Conservation (phyloP, 2,113 vertebrate genomes). For the Glaucidium brasilianum region DNA sequence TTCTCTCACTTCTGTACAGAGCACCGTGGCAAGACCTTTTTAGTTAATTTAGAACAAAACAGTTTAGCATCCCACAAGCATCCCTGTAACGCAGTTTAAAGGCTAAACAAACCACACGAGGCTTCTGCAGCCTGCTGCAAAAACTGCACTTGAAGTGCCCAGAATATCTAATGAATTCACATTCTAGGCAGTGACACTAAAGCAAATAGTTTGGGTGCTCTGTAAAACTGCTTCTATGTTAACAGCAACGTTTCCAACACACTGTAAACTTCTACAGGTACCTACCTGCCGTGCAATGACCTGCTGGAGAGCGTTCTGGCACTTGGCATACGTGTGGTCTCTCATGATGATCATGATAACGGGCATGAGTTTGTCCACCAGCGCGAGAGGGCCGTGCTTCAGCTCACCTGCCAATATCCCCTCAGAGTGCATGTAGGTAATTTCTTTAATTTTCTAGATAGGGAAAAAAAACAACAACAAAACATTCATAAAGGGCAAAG, state of each 20-base stretch:
- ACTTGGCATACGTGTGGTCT: constrained; percentile 92
- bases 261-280: background rate
- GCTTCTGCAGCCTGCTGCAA: background rate
- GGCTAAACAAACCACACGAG: background rate
- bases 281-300: constrained; percentile 91
- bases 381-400: constrained; percentile 92
- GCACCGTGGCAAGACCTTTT: background rate
- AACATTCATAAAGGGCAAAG: background rate
- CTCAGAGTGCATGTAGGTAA: constrained; percentile 99
- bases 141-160: background rate
- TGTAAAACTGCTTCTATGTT: background rate
- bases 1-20: background rate
- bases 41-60: background rate
- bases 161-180: fast-evolving
- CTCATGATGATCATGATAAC: constrained; percentile 99
- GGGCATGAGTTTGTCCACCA: constrained; percentile 98
- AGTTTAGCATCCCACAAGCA: background rate
- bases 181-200: background rate
- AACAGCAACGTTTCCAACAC: background rate
- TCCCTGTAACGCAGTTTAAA: background rate
- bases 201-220: background rate
- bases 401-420: constrained; percentile 96
- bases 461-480: background rate
- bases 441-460: constrained; percentile 96
- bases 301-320: constrained; percentile 97